Evolutionary conservation across 1,140 invertebrate species (phyloP).

Genomic region (Arctopsyche grandis): DNA sequence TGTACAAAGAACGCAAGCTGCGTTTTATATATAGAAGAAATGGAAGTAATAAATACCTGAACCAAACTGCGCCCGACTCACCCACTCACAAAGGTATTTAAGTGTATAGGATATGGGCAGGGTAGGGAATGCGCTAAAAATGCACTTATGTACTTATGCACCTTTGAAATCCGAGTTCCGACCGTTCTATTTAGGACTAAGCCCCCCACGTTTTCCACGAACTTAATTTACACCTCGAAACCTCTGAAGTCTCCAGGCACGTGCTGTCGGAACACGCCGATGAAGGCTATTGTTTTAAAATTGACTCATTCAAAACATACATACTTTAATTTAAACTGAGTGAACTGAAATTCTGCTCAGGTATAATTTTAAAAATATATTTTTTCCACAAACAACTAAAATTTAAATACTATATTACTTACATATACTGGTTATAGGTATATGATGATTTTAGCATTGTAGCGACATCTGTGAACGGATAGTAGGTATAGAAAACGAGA

Average conservation of each 20-base stretch:
- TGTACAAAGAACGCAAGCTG: no score
- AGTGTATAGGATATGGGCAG: background rate
- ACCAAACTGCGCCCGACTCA: background rate
- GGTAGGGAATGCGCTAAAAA: constrained; percentile 19
- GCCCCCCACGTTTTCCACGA: background rate
- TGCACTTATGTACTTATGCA: constrained; percentile 8
- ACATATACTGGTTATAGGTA: no score
- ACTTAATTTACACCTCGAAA: constrained; percentile 20
- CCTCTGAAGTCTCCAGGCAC: background rate
- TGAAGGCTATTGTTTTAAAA: constrained; percentile 1
- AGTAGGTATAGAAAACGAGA: constrained; percentile 2
- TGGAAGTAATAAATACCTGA: constrained; percentile 13
- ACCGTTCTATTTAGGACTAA: background rate
- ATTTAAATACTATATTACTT: no score
- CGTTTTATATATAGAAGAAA: background rate
- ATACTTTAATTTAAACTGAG: no score
- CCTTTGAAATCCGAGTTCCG: background rate
- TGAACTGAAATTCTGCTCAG: no score
- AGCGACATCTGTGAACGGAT: constrained; percentile 7
- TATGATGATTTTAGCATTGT: background rate
- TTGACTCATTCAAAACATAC: background rate
- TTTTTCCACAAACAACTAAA: no score
- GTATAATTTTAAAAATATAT: no score
- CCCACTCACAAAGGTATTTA: constrained; percentile 2
- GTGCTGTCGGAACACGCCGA: background rate